phyloP scores from a whole-genome alignment of 1,140 invertebrate genomes.

The Harpegnathos saltator region DNA sequence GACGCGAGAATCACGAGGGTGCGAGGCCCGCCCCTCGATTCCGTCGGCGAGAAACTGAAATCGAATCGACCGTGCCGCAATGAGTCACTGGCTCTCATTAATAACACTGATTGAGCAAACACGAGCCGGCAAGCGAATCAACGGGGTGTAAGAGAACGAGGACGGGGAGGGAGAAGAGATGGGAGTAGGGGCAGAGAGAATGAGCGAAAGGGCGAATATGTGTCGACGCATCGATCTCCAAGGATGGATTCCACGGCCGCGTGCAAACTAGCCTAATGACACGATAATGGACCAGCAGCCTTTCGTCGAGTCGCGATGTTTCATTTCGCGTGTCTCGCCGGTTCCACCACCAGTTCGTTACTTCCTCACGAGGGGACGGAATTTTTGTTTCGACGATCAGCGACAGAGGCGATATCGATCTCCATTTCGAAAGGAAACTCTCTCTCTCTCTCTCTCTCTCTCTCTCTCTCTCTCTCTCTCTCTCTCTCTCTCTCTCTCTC shows the following conservation, averaged over 20 bases:
- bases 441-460: too few species aligned
- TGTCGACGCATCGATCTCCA: constrained; percentile 8
- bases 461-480: too few species aligned
- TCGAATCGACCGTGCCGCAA: constrained; percentile 52
- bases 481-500: too few species aligned
- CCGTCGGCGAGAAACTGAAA: constrained; percentile 48
- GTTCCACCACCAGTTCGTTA: too few species aligned
- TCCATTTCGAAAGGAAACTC: too few species aligned
- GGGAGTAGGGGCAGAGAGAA: not conserved
- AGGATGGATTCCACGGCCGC: constrained; percentile 4
- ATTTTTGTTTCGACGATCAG: too few species aligned
- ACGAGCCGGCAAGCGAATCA: constrained; percentile 45
- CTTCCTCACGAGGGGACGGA: too few species aligned
- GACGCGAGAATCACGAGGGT: constrained; percentile 17
- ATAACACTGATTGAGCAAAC: constrained; percentile 68
- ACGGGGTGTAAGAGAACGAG: constrained; percentile 36
- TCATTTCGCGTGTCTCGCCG: not conserved
- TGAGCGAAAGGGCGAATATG: not conserved
- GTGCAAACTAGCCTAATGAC: constrained; percentile 20
- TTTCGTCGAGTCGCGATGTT: not conserved
- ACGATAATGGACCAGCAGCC: constrained; percentile 4
- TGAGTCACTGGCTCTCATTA: constrained; percentile 64
- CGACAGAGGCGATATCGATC: too few species aligned
- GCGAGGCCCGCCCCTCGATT: constrained; percentile 3
- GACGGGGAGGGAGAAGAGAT: not conserved